These are phyloP conservation scores for Saturnia pavonia DNA, from an alignment of 2,888 invertebrate genomes.

Conservation along the genomic window DNA sequence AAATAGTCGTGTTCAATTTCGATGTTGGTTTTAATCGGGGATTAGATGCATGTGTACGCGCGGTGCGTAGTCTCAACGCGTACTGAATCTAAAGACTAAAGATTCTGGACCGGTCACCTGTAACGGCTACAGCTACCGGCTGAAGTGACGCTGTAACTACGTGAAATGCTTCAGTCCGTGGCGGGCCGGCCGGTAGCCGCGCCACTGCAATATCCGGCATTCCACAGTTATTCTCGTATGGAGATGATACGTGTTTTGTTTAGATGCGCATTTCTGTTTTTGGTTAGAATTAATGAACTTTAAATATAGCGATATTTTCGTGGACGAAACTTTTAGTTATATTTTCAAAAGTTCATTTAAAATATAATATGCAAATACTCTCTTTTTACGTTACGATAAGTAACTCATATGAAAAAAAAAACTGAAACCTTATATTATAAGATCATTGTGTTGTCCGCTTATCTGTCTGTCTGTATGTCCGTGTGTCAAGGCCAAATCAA, in stretches of 20 bases:
- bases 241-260: conserved; percentile 72
- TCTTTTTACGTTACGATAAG: too few species aligned
- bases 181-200: conserved; percentile 7
- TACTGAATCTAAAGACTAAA: conserved; percentile 33
- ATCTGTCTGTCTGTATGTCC: too few species aligned
- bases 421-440: too few species aligned
- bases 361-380: too few species aligned
- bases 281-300: conserved; percentile 46
- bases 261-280: conserved; percentile 56
- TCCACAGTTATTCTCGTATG: conserved; percentile 69
- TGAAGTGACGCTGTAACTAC: too few species aligned
- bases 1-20: conserved; percentile 58
- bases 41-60: conserved; percentile 42
- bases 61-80: conserved; percentile 34
- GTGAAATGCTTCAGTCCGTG: conserved; percentile 31
- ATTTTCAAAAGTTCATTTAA: too few species aligned
- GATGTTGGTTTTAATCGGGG: conserved; percentile 35
- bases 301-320: too few species aligned
- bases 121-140: conserved; percentile 21
- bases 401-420: too few species aligned
- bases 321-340: too few species aligned
- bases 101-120: conserved; percentile 28
- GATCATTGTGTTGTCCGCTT: too few species aligned
- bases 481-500: too few species aligned
- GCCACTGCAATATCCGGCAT: conserved; percentile 76